These are phyloP conservation scores for Alosa sapidissima DNA, from an alignment of 2,797 vertebrate genomes.

Conservation along the genomic window DNA sequence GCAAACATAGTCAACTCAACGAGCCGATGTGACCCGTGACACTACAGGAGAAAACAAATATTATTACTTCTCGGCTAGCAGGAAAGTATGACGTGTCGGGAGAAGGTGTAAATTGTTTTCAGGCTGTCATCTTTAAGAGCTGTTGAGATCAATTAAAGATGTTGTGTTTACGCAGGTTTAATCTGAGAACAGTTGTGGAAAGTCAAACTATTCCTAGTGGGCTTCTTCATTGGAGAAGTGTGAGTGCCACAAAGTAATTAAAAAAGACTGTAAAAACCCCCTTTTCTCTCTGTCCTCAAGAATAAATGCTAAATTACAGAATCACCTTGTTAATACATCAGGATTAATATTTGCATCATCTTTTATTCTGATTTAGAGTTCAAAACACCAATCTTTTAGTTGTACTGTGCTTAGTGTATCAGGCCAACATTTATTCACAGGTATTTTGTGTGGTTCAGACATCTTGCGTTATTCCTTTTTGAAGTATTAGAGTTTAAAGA, in stretches of 20 bases:
- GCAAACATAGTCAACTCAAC: slow-evolving; percentile 45
- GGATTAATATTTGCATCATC: neutral
- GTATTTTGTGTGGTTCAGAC: neutral
- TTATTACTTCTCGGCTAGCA: slow-evolving; percentile 45
- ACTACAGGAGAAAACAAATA: slow-evolving; percentile 50
- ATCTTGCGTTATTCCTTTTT: neutral
- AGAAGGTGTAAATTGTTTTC: slow-evolving; percentile 56
- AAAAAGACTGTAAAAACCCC: neutral
- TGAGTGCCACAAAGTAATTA: neutral
- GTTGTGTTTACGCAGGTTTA: slow-evolving; percentile 33
- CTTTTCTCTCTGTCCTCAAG: neutral
- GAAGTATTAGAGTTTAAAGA: neutral
- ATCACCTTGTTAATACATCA: neutral
- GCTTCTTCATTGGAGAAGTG: slow-evolving; percentile 38
- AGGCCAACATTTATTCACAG: neutral
- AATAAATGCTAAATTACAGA: neutral
- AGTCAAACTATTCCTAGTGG: slow-evolving; percentile 37
- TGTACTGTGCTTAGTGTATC: neutral
- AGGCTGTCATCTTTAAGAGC: slow-evolving; percentile 50
- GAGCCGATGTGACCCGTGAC: slow-evolving; percentile 45
- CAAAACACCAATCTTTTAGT: neutral
- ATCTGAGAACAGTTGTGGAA: slow-evolving; percentile 37
- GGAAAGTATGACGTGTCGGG: slow-evolving; percentile 21
- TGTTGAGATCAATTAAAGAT: slow-evolving; percentile 51
- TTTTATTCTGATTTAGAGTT: neutral